These are phyloP conservation scores for Macrophya annulata DNA, from an alignment of 2,888 invertebrate species.

Conservation along the genomic window DNA sequence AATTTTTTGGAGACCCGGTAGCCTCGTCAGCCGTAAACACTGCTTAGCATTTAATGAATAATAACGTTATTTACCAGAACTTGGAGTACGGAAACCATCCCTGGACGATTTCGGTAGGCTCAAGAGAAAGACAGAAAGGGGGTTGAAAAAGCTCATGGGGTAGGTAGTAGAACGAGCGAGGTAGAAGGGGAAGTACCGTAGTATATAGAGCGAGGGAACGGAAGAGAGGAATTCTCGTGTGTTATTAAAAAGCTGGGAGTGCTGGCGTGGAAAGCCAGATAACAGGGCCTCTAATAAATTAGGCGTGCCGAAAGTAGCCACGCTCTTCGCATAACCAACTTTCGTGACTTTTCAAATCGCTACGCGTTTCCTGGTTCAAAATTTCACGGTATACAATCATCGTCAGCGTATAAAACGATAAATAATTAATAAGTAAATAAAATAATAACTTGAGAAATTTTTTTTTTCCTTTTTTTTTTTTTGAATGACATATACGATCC, in stretches of 20 bases:
- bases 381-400: constrained; percentile 24
- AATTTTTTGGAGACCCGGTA: not conserved
- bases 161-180: constrained; percentile 33
- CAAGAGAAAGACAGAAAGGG: constrained; percentile 62
- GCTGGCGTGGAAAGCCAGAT: constrained; percentile 47
- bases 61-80: constrained; percentile 6
- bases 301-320: constrained; percentile 52
- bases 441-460: too few species aligned
- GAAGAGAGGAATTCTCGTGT: constrained; percentile 58
- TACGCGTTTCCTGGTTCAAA: constrained; percentile 44
- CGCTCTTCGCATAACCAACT: constrained; percentile 47
- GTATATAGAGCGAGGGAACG: constrained; percentile 58
- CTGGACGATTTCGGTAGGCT: not conserved
- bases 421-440: too few species aligned
- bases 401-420: not conserved
- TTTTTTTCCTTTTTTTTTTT: too few species aligned
- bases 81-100: not conserved
- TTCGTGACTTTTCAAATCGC: constrained; percentile 49
- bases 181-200: constrained; percentile 50
- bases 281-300: constrained; percentile 52
- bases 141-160: constrained; percentile 53
- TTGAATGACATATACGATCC: too few species aligned
- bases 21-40: constrained; percentile 25
- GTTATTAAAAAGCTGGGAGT: constrained; percentile 53
- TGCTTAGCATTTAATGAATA: constrained; percentile 35